phyloP scores from a whole-genome alignment of 2,888 invertebrate genomes.

The Tetragonisca angustula region DNA sequence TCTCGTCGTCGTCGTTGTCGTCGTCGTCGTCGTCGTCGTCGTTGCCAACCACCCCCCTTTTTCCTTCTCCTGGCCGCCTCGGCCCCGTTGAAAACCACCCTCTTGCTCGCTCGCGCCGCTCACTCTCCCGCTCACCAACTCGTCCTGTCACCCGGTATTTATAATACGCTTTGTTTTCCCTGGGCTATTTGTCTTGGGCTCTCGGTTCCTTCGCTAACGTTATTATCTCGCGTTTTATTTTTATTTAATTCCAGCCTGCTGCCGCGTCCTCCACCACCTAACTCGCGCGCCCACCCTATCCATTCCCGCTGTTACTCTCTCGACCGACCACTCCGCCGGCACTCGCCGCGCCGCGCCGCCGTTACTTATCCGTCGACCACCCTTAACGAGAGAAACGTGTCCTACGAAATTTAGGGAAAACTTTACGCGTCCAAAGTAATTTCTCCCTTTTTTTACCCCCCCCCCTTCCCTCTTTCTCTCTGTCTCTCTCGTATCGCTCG shows the following conservation, averaged over 20 bases:
- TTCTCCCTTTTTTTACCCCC: background rate
- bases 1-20: slow-evolving; percentile 20
- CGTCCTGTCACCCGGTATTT: slow-evolving; percentile 75
- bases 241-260: slow-evolving; percentile 73
- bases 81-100: slow-evolving; percentile 69
- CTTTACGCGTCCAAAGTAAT: slow-evolving; percentile 29
- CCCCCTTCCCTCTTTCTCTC: background rate
- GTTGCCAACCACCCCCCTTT: slow-evolving; percentile 33
- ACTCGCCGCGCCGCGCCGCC: slow-evolving; percentile 60
- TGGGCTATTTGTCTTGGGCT: slow-evolving; percentile 76
- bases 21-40: slow-evolving; percentile 27
- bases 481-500: background rate
- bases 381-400: slow-evolving; percentile 70
- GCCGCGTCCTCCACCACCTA: slow-evolving; percentile 10
- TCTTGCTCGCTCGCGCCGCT: slow-evolving; percentile 59
- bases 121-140: slow-evolving; percentile 58
- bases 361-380: slow-evolving; percentile 65
- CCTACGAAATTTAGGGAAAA: slow-evolving; percentile 58
- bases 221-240: slow-evolving; percentile 77
- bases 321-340: slow-evolving; percentile 43
- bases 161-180: slow-evolving; percentile 79
- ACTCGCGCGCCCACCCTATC: slow-evolving; percentile 15
- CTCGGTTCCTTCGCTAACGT: slow-evolving; percentile 73
- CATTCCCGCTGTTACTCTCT: slow-evolving; percentile 9
- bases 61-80: slow-evolving; percentile 52